Evolutionary conservation across 1,140 invertebrate genomes (phyloP).

Genomic region (Hylaeus anthracinus): DNA sequence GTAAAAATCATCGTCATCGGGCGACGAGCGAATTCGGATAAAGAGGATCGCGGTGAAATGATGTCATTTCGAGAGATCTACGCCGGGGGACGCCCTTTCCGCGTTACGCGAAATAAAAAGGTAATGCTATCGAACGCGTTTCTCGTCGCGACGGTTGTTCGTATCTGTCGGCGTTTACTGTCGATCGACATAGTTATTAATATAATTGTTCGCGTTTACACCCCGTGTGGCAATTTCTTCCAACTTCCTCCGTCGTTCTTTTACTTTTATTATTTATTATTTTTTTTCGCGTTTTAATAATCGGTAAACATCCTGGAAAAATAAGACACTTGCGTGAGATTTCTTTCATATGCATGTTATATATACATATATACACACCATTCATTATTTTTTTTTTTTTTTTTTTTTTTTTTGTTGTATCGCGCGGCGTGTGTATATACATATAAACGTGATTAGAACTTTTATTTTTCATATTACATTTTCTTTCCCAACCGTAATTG

Average conservation of each 20-base stretch:
- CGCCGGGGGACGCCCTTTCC: constrained; percentile 1
- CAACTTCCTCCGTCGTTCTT: constrained; percentile 45
- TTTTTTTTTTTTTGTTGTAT: background rate
- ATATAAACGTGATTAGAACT: constrained; percentile 60
- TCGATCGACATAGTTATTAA: background rate
- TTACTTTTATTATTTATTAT: constrained; percentile 3
- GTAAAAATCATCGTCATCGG: background rate
- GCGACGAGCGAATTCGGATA: background rate
- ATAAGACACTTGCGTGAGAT: constrained; percentile 75
- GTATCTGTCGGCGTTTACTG: background rate
- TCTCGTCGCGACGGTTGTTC: background rate
- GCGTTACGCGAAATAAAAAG: background rate
- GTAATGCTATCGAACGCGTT: constrained; percentile 17
- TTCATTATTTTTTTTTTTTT: background rate
- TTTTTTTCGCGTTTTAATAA: constrained; percentile 48
- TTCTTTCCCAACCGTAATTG: background rate
- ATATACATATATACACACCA: constrained; percentile 56
- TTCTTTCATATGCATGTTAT: constrained; percentile 69
- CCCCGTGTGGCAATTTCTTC: constrained; percentile 65
- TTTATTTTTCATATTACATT: constrained; percentile 17
- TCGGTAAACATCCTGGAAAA: constrained; percentile 71
- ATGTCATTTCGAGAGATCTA: background rate
- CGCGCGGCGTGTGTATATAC: constrained; percentile 51
- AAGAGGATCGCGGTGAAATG: background rate
- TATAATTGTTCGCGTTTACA: background rate